These are phyloP conservation scores for Colius striatus DNA, from an alignment of 2,113 vertebrate genomes.

Conservation along the genomic window DNA sequence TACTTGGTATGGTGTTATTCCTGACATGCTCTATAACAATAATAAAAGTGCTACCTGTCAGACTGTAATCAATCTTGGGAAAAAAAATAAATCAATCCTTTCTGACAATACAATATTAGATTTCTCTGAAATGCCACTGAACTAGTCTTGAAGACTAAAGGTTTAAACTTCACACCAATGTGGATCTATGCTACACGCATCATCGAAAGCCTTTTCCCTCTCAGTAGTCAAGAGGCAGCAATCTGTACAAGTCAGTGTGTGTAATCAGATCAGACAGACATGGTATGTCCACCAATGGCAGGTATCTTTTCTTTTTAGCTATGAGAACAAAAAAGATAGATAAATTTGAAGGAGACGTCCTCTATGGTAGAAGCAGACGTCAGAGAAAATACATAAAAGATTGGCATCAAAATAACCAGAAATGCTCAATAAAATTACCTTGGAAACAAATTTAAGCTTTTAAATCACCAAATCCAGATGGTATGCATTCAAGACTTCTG, in stretches of 20 bases:
- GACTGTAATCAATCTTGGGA: neutral
- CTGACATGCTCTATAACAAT: slow-evolving; percentile 25
- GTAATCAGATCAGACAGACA: accelerated
- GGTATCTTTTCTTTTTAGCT: neutral
- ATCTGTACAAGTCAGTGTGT: accelerated
- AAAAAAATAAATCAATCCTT: slow-evolving; percentile 13
- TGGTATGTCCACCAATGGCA: neutral
- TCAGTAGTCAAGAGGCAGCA: neutral
- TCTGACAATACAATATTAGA: slow-evolving; percentile 39
- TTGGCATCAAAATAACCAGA: neutral
- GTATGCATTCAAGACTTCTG: neutral
- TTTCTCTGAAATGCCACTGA: neutral
- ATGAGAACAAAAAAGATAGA: neutral
- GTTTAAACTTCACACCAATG: neutral
- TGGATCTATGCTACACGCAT: neutral
- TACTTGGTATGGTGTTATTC: neutral
- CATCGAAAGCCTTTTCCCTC: neutral
- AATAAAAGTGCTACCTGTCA: slow-evolving; percentile 27
- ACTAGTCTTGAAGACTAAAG: neutral
- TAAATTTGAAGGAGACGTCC: neutral
- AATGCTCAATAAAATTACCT: neutral
- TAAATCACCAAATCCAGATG: neutral
- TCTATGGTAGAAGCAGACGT: neutral
- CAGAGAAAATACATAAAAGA: neutral
- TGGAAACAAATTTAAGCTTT: too few species aligned